phyloP scores from a whole-genome alignment of 2,797 vertebrate species.

The Intellagama lesueurii region DNA sequence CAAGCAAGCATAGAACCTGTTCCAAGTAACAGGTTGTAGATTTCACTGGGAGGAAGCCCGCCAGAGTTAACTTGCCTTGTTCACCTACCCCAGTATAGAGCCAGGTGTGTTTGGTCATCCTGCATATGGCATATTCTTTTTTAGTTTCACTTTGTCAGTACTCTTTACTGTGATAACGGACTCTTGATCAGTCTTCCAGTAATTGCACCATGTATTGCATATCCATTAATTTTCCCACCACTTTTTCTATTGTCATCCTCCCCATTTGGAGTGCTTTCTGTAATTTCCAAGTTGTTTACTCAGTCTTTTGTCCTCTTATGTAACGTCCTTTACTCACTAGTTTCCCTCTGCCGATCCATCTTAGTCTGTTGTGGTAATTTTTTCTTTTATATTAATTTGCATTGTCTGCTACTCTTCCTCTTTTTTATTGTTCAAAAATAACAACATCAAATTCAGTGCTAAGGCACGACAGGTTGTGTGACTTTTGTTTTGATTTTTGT shows the following conservation, averaged over 20 bases:
- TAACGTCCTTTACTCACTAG: neutral
- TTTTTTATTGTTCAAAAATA: neutral
- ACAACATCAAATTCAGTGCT: neutral
- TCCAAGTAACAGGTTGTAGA: neutral
- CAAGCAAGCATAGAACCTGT: neutral
- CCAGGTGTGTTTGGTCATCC: neutral
- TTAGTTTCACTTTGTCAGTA: neutral
- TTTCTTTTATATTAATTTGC: neutral
- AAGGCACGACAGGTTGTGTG: neutral
- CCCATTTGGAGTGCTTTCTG: neutral
- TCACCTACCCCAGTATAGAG: neutral
- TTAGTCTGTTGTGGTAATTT: neutral
- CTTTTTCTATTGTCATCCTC: neutral
- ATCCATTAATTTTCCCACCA: too few relatives aligned
- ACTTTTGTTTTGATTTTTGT: neutral
- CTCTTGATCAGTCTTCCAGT: neutral
- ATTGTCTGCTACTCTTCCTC: neutral
- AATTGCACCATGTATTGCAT: neutral
- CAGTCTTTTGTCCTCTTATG: neutral
- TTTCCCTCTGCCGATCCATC: neutral
- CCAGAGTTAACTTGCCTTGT: neutral
- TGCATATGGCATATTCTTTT: neutral
- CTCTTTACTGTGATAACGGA: neutral
- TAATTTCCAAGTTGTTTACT: neutral
- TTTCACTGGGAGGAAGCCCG: too few relatives aligned